Percentiles rank a stretch among this genome's conserved stretches.
Evolutionary conservation across 2,888 invertebrate species (phyloP).

Genomic region (Caenorhabditis japonica): DNA sequence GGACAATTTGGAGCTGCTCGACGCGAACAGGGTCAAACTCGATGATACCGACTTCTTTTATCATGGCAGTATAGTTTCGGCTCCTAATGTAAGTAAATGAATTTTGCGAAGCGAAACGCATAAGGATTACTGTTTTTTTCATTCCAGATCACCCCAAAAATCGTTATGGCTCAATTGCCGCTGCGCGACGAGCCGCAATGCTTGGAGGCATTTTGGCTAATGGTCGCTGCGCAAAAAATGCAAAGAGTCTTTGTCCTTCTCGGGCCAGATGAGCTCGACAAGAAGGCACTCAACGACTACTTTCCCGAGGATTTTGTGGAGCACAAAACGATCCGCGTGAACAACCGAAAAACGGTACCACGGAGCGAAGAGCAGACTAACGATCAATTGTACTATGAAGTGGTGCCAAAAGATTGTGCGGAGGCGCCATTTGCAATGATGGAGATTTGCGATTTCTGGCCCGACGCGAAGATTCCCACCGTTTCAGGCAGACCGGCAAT

Average conservation of each 20-base stretch:
- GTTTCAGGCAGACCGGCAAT: not conserved
- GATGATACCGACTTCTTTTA: constrained; percentile 26
- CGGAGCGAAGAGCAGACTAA: constrained; percentile 19
- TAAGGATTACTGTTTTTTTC: too few relatives aligned
- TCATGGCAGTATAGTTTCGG: constrained; percentile 18
- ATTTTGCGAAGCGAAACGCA: too few relatives aligned
- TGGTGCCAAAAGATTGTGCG: constrained; percentile 41
- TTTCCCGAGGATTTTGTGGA: constrained; percentile 31
- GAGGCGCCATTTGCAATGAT: constrained; percentile 44
- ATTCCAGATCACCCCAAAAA: constrained; percentile 16
- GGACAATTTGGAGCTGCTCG: constrained; percentile 18
- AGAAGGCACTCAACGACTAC: constrained; percentile 5
- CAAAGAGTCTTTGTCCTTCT: constrained; percentile 16
- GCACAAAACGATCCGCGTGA: constrained; percentile 35
- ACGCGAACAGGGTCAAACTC: constrained; percentile 24
- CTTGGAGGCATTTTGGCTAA: constrained; percentile 24
- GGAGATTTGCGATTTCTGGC: constrained; percentile 45
- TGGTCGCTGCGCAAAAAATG: constrained; percentile 29
- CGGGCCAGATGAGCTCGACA: constrained; percentile 23
- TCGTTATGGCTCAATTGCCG: constrained; percentile 26
- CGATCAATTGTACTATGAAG: constrained; percentile 31
- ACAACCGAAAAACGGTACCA: constrained; percentile 13
- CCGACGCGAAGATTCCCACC: constrained; percentile 26
- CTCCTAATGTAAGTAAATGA: constrained; percentile 1
- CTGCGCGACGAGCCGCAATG: constrained; percentile 6